phyloP scores from a whole-genome alignment of 1,140 invertebrate species.

The Caerostris extrusa region DNA sequence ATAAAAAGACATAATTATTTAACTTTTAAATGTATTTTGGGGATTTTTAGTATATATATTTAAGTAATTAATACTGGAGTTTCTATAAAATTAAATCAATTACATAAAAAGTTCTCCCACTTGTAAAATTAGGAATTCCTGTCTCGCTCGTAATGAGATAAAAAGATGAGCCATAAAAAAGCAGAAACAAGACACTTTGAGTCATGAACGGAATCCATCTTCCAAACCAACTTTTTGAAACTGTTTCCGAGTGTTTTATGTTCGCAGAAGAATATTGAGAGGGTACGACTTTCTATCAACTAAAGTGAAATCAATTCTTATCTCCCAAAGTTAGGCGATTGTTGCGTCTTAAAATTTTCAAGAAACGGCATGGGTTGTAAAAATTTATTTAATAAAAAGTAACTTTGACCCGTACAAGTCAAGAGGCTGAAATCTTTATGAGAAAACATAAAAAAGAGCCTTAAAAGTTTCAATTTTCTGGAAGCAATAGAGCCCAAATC shows the following conservation, averaged over 20 bases:
- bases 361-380: constrained; percentile 24
- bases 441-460: constrained; percentile 48
- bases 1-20: too few relatives aligned
- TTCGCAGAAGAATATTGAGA: constrained; percentile 47
- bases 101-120: too few relatives aligned
- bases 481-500: constrained; percentile 42
- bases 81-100: too few relatives aligned
- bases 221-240: neutral
- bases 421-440: constrained; percentile 69
- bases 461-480: constrained; percentile 71
- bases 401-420: constrained; percentile 10
- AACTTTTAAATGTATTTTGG: too few relatives aligned
- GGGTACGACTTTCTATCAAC: constrained; percentile 55
- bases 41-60: too few relatives aligned
- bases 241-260: constrained; percentile 26
- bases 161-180: neutral
- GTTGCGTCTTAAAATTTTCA: constrained; percentile 52
- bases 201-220: neutral
- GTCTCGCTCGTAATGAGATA: too few relatives aligned
- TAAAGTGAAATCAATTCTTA: constrained; percentile 62
- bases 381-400: constrained; percentile 71
- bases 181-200: neutral
- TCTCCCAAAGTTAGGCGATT: constrained; percentile 5
- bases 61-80: too few relatives aligned
- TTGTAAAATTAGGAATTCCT: too few relatives aligned